phyloP scores from a whole-genome alignment of 2,113 vertebrate genomes.

The Lepus americanus region DNA sequence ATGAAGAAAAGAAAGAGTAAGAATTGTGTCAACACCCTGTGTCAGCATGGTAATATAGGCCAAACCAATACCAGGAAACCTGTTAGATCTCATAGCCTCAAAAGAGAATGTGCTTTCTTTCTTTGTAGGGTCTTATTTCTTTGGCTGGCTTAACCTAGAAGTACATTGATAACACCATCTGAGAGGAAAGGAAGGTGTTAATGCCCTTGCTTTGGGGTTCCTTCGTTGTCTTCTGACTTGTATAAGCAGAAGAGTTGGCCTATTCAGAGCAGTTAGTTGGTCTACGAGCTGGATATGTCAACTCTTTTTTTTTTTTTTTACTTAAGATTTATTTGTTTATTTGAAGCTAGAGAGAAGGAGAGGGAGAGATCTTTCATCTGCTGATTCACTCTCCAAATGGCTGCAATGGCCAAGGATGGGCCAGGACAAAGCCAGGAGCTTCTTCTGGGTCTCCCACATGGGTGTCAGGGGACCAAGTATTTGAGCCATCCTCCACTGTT shows the following conservation, averaged over 20 bases:
- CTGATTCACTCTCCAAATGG: too few species aligned
- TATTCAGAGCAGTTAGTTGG: background rate
- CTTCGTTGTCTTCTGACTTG: conserved; percentile 51
- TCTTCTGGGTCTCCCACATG: too few species aligned
- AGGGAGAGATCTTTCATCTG: too few species aligned
- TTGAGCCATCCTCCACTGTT: too few species aligned
- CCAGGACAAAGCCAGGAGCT: too few species aligned
- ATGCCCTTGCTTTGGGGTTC: background rate
- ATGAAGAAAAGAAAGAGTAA: background rate
- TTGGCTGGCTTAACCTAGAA: conserved; percentile 29
- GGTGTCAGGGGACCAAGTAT: too few species aligned
- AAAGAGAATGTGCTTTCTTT: background rate
- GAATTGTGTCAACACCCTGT: background rate
- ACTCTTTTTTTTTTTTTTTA: too few species aligned
- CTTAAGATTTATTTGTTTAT: too few species aligned
- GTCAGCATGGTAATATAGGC: background rate
- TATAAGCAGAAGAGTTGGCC: background rate
- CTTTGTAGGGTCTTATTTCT: background rate
- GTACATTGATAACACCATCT: background rate
- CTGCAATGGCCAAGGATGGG: too few species aligned
- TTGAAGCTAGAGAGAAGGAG: too few species aligned
- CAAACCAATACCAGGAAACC: background rate
- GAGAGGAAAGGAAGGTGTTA: background rate
- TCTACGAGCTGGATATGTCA: background rate
- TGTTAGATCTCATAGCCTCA: background rate